phyloP scores from a whole-genome alignment of 2,888 invertebrate genomes.

The Andricus curvator region DNA sequence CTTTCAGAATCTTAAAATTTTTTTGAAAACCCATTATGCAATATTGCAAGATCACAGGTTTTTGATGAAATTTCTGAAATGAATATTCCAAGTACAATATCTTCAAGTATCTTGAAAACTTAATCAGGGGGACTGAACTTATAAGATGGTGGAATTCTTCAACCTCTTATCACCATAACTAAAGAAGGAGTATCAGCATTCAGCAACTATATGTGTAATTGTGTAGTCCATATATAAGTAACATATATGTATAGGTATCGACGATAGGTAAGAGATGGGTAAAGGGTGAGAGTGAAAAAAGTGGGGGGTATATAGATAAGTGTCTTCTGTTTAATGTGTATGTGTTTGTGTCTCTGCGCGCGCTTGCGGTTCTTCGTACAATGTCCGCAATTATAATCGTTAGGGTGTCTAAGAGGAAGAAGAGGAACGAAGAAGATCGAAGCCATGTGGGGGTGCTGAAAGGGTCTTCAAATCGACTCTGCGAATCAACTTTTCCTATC shows the following conservation, averaged over 20 bases:
- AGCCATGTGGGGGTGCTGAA: slow-evolving; percentile 25
- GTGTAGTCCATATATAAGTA: neutral
- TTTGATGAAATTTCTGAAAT: neutral
- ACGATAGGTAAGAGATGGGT: neutral
- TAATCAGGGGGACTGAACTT: slow-evolving; percentile 7
- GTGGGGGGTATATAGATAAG: slow-evolving; percentile 51
- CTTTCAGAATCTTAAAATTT: no score
- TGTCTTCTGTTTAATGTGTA: slow-evolving; percentile 43
- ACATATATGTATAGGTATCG: neutral
- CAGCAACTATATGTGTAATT: neutral
- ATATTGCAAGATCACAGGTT: neutral
- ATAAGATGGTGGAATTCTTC: slow-evolving; percentile 6
- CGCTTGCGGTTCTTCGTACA: slow-evolving; percentile 50
- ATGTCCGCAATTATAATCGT: slow-evolving; percentile 58
- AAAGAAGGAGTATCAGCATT: neutral
- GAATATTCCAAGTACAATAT: neutral
- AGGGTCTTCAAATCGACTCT: neutral
- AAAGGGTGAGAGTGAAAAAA: slow-evolving; percentile 13
- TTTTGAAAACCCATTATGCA: neutral
- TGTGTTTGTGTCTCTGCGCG: slow-evolving; percentile 11
- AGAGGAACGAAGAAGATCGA: slow-evolving; percentile 49
- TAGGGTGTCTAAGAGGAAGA: slow-evolving; percentile 53
- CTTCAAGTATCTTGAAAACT: slow-evolving; percentile 1
- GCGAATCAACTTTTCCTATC: neutral
- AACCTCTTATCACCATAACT: neutral